Conservation (phyloP, 2,113 vertebrate species). For the Mungos mungo region DNA sequence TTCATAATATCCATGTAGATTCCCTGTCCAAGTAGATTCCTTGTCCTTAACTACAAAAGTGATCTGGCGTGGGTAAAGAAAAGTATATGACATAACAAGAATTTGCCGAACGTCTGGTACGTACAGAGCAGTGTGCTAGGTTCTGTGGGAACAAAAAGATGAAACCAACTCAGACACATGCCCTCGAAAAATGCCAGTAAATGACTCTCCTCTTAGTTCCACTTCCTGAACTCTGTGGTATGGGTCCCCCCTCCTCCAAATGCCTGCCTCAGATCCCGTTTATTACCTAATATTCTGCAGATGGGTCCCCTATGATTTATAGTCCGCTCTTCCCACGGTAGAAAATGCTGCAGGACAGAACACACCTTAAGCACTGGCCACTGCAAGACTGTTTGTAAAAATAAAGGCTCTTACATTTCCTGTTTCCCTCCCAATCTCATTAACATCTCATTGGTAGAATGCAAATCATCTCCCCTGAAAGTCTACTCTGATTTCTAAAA, state of each 20-base stretch:
- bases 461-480: background rate
- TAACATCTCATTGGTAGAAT: background rate
- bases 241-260: background rate
- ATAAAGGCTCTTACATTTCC: slow-evolving; percentile 1
- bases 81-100: background rate
- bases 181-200: background rate
- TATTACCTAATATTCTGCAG: background rate
- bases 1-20: background rate
- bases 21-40: background rate
- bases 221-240: background rate
- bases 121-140: background rate
- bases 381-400: background rate
- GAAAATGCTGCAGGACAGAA: background rate
- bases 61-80: background rate
- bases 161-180: background rate
- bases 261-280: background rate
- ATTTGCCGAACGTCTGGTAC: background rate
- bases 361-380: background rate
- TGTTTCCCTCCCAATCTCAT: slow-evolving; percentile 3
- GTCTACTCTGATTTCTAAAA: background rate
- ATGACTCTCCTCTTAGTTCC: background rate
- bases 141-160: background rate
- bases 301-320: background rate
- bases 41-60: background rate
- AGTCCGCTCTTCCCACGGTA: background rate